Conservation (phyloP, 2,797 vertebrate species). For the Kryptopterus vitreolus region DNA sequence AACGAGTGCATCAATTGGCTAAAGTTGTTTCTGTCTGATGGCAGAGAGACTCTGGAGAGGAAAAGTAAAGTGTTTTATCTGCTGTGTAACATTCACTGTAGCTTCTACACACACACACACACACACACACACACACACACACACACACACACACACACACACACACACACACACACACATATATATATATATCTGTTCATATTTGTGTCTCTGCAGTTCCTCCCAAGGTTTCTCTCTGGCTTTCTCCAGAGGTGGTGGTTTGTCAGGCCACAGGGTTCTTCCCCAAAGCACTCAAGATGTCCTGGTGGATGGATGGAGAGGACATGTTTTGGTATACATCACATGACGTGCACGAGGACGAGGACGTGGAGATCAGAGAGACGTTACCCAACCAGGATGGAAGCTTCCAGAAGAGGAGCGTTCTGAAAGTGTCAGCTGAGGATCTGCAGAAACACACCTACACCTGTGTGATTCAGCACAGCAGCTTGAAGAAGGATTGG, state of each 20-base stretch:
- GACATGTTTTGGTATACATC: not conserved
- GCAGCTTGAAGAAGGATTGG: conserved; percentile 4
- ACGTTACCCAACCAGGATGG: not conserved
- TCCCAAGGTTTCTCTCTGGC: no score
- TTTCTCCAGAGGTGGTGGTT: no score
- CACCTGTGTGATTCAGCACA: conserved; percentile 3
- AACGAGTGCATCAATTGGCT: not conserved
- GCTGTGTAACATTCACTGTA: not conserved
- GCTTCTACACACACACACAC: no score
- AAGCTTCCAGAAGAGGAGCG: not conserved
- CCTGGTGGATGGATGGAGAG: not conserved
- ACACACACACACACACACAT: no score
- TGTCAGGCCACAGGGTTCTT: no score
- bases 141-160: no score
- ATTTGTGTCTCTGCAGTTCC: no score
- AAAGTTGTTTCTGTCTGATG: conserved; percentile 53
- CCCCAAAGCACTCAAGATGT: not conserved
- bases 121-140: no score
- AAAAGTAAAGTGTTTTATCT: not conserved
- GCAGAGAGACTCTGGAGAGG: conserved; percentile 21
- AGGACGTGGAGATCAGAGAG: not conserved
- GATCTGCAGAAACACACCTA: not conserved
- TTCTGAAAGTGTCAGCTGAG: not conserved
- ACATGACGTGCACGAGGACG: no score
- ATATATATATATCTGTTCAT: no score